phyloP scores from a whole-genome alignment of 2,797 vertebrate species.

The Falco novaeseelandiae region DNA sequence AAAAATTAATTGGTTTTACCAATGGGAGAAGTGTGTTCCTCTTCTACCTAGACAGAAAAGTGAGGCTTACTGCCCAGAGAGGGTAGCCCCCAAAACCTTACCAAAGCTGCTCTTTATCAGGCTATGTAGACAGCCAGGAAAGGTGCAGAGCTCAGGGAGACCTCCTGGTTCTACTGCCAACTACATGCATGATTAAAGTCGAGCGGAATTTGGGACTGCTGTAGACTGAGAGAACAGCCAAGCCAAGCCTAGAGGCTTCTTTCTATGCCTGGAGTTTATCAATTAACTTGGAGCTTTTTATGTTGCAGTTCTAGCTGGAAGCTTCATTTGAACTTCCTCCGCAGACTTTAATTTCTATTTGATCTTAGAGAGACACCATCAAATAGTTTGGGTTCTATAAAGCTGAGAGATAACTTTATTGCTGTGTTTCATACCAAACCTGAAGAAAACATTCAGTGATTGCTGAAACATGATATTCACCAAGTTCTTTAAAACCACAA shows the following conservation, averaged over 20 bases:
- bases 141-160: neutral
- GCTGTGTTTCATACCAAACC: conserved; percentile 51
- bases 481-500: conserved; percentile 44
- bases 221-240: conserved; percentile 42
- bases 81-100: neutral
- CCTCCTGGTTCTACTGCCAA: neutral
- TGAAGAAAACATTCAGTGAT: conserved; percentile 50
- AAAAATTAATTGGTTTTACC: neutral
- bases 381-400: conserved; percentile 61
- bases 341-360: conserved; percentile 67
- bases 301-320: conserved; percentile 65
- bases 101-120: neutral
- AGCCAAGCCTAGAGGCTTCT: conserved; percentile 63
- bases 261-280: conserved; percentile 69
- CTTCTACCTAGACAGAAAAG: neutral
- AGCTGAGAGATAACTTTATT: conserved; percentile 54
- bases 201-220: neutral
- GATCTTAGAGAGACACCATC: conserved; percentile 63
- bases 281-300: conserved; percentile 64
- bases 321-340: conserved; percentile 72
- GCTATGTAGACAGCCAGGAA: neutral
- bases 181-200: neutral
- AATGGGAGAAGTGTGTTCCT: neutral
- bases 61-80: neutral
- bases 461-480: conserved; percentile 51